Conservation (phyloP, 1,140 invertebrate genomes). For the Nautilus pompilius region DNA sequence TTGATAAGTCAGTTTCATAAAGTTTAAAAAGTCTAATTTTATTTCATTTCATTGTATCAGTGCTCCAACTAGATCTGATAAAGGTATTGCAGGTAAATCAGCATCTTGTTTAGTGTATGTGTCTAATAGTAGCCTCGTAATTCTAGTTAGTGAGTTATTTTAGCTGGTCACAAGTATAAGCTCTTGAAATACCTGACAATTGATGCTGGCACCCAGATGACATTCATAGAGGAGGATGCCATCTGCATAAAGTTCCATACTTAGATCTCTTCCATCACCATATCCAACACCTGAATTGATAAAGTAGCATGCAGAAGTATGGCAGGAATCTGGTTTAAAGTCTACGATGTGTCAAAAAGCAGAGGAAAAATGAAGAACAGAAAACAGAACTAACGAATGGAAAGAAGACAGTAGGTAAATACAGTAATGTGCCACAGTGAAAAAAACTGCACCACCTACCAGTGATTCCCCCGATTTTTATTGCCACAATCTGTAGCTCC, state of each 20-base stretch:
- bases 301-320: neutral
- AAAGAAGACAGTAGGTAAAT: no score
- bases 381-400: neutral
- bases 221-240: constrained; percentile 51
- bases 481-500: constrained; percentile 46
- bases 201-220: constrained; percentile 48
- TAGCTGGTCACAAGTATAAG: constrained; percentile 30
- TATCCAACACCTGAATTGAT: constrained; percentile 52
- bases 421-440: no score
- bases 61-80: neutral
- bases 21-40: neutral
- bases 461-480: constrained; percentile 52
- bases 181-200: no score
- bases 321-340: no score
- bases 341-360: no score
- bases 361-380: no score
- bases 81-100: neutral
- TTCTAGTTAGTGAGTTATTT: neutral
- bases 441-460: constrained; percentile 30
- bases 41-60: neutral
- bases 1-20: neutral
- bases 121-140: neutral
- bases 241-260: constrained; percentile 45
- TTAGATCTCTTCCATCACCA: constrained; percentile 59
- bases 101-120: neutral